Base-by-base conservation (phyloP, 2,888 invertebrate species). In the Ormyrus labotus region DNA sequence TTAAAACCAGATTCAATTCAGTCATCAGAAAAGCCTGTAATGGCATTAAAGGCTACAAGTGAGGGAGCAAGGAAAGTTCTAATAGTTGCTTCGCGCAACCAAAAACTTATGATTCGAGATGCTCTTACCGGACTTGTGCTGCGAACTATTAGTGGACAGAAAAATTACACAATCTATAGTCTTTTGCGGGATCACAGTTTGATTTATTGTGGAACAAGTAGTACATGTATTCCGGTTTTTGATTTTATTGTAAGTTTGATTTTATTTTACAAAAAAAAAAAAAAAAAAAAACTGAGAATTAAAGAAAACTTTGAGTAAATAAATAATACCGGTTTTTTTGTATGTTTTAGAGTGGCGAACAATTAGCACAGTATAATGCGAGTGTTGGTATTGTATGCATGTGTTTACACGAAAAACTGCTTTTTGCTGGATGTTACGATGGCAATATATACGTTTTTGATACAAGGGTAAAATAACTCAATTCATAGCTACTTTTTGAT, bases 121-220 rank as follows among this genome's bases (percentile, higher is more conserved):
- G 96, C 96, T 0, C 92, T 92, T 83, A 94, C 93, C 0, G 96
- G 96, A 0, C 91, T 96, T 0, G 90, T 95, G 78, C 87, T 96
- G 70, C 91, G 96, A 57, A 94, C 94, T 0, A 92, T 96, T 55
- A 86, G 93, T 92, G 84, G 93, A 91, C 65, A 93, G 86, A 85
- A 92, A 89, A 92, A 91, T 61, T 91, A 93, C 86, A 95, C 95
- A 0, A 94, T 96, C 0, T 96, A 95, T 87, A 94, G 95, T 7
- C 88, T 96, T 76, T 91, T 95, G n/a, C 92, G 94, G 83, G 93
- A 94, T 85, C 93, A 94, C 57, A 94, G 93, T 75, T 92, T 94
- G 81, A 92, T 96, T n/a, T 96, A 94, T 89, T 96, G 95, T 85
- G 96, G 96, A 6, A 96, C 96, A 0, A 95, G 94, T 86, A 93